Percentiles rank a stretch among this genome's conserved stretches.
Evolutionary conservation across 1,140 invertebrate species (phyloP).

Genomic region (Calephelis nemesis): DNA sequence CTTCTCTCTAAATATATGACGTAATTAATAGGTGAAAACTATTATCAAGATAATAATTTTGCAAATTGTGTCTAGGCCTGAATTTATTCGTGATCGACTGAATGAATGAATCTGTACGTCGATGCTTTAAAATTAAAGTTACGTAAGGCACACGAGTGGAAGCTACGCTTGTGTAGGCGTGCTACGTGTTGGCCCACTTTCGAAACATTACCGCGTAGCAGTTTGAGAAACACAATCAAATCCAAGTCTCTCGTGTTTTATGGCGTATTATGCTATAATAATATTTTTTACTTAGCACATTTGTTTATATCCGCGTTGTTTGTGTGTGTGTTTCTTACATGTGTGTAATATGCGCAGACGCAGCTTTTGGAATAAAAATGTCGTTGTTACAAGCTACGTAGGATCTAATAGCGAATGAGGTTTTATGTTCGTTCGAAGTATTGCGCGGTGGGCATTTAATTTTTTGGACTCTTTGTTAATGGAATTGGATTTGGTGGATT

Average conservation of each 20-base stretch:
- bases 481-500: conserved; percentile 54
- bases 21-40: too few species aligned
- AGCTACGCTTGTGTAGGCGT: conserved; percentile 43
- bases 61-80: background rate
- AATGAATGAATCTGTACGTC: background rate
- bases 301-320: conserved; percentile 53
- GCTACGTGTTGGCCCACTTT: conserved; percentile 35
- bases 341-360: conserved; percentile 32
- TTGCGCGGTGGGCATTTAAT: conserved; percentile 42
- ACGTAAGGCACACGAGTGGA: background rate
- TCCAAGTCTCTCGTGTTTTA: conserved; percentile 63
- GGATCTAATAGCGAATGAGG: conserved; percentile 57
- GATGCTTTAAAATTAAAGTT: background rate
- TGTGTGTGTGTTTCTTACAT: conserved; percentile 35
- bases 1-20: too few species aligned
- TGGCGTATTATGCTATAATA: conserved; percentile 75
- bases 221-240: conserved; percentile 54
- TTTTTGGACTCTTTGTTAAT: conserved; percentile 53
- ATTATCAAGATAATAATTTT: too few species aligned
- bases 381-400: conserved; percentile 52
- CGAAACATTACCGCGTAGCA: conserved; percentile 32
- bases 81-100: background rate
- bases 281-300: conserved; percentile 78
- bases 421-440: conserved; percentile 73
- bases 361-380: conserved; percentile 55